Evolutionary conservation across 2,113 vertebrate species (phyloP).

Genomic region (Hippotragus niger): DNA sequence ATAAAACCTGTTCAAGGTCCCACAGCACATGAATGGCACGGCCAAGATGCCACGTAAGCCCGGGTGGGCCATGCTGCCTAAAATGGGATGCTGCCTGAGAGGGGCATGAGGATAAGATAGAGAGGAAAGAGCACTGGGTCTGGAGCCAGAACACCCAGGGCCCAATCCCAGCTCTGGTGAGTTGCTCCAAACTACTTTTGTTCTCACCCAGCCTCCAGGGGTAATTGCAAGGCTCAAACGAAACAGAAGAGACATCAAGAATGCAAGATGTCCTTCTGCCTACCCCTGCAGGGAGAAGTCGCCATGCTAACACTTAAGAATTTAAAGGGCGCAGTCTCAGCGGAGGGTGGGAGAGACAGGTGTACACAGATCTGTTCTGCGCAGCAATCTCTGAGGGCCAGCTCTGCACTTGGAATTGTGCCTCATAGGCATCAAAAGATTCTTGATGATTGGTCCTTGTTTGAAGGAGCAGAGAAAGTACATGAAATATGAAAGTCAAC

Average conservation of each 20-base stretch:
- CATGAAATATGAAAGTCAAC: not conserved
- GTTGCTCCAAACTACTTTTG: not conserved
- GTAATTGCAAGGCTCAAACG: not conserved
- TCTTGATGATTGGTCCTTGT: not conserved
- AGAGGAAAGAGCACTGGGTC: not conserved
- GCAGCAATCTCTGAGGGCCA: not conserved
- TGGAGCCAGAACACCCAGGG: not conserved
- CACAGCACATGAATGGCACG: not conserved
- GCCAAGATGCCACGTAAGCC: not conserved
- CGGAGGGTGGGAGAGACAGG: not conserved
- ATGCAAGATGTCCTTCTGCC: not conserved
- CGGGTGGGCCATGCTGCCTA: too few relatives aligned
- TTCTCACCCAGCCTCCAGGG: not conserved
- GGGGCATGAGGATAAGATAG: accelerated
- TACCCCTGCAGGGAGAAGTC: not conserved
- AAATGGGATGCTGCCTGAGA: not conserved
- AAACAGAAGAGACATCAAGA: not conserved
- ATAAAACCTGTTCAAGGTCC: not conserved
- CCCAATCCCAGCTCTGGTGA: not conserved
- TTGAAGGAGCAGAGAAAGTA: not conserved
- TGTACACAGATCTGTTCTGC: not conserved
- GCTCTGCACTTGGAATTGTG: not conserved
- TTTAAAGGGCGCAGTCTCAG: not conserved
- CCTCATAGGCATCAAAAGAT: not conserved
- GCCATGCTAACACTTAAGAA: not conserved